Evolutionary conservation across 2,797 vertebrate species (phyloP).

Genomic region (Mareca penelope): DNA sequence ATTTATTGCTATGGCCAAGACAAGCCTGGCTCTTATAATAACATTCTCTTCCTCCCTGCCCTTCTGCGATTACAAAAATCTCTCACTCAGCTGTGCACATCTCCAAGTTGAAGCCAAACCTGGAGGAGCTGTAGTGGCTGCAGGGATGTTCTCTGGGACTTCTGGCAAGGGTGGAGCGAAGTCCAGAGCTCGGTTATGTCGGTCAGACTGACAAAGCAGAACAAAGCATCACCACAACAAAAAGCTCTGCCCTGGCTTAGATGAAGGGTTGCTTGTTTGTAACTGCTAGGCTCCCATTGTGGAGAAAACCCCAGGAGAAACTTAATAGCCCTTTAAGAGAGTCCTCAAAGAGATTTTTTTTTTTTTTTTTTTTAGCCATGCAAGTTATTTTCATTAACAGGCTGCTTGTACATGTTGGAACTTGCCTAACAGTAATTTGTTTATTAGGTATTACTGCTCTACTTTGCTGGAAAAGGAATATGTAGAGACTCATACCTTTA

Average conservation of each 20-base stretch:
- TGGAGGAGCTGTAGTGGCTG: neutral
- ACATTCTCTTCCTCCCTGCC: neutral
- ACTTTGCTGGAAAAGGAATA: neutral
- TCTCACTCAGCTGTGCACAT: neutral
- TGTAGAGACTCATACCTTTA: neutral
- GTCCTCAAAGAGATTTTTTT: neutral
- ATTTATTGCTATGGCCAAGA: neutral
- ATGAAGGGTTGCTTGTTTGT: neutral
- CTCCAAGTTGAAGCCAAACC: neutral
- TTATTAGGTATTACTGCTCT: neutral
- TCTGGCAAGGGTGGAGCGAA: neutral
- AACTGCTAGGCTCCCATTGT: neutral
- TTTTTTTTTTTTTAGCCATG: neutral
- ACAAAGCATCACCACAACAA: neutral
- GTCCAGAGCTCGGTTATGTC: neutral
- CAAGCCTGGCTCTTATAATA: neutral
- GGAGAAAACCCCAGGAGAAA: neutral
- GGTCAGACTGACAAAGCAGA: neutral
- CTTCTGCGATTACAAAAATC: neutral
- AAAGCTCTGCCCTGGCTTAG: neutral
- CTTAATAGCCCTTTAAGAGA: neutral
- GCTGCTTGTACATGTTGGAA: neutral
- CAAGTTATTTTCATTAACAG: neutral
- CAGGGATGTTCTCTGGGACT: neutral
- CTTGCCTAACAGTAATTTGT: neutral